Evolutionary conservation across 2,113 vertebrate genomes (phyloP).

Genomic region (Thunnus maccoyii): DNA sequence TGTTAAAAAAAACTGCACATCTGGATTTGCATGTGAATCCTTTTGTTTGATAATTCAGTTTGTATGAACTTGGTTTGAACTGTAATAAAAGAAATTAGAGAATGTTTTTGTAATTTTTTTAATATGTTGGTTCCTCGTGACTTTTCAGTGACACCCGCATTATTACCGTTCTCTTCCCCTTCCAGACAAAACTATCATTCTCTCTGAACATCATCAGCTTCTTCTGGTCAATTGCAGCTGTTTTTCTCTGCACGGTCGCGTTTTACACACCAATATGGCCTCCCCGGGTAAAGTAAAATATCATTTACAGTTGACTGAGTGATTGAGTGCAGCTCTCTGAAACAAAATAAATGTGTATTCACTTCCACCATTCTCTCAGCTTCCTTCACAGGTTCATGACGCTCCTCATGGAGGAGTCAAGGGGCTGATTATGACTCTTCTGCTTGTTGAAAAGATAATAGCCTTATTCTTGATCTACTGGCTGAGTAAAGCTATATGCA

Average conservation of each 20-base stretch:
- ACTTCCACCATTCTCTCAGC: neutral
- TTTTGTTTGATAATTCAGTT: too few species aligned
- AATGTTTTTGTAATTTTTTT: neutral
- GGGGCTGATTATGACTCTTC: slow-evolving; percentile 45
- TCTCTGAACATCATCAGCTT: slow-evolving; percentile 81
- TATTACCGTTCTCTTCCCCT: neutral
- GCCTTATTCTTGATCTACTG: slow-evolving; percentile 76
- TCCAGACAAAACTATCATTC: slow-evolving; percentile 80
- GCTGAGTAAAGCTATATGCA: slow-evolving; percentile 83
- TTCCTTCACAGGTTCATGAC: neutral
- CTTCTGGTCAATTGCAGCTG: slow-evolving; percentile 61
- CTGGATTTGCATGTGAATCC: too few species aligned
- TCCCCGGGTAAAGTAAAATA: slow-evolving; percentile 27
- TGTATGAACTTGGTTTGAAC: too few species aligned
- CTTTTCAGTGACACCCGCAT: neutral
- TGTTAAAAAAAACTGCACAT: neutral
- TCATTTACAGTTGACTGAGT: neutral
- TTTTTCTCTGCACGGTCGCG: slow-evolving; percentile 27
- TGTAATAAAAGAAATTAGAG: neutral
- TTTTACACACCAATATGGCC: too few species aligned
- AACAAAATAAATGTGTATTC: neutral
- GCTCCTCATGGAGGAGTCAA: neutral
- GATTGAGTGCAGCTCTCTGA: neutral
- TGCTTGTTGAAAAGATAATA: slow-evolving; percentile 63
- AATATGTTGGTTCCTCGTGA: neutral